Conservation (phyloP, 2,113 vertebrate genomes). For the Coreoperca whiteheadi region DNA sequence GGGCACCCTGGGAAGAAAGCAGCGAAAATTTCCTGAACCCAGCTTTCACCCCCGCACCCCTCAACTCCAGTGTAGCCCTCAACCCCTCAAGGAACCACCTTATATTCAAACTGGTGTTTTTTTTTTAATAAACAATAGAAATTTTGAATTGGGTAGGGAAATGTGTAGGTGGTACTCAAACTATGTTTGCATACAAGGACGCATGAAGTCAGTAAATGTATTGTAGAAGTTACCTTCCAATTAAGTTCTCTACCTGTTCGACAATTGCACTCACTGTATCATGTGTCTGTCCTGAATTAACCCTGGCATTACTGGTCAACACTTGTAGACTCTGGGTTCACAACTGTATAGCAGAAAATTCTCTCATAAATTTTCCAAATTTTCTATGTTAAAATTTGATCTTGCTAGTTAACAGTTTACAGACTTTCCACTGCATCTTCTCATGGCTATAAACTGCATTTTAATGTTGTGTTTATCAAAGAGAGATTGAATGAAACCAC, state of each 20-base stretch:
- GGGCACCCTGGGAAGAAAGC: slow-evolving; percentile 72
- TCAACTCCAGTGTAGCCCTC: slow-evolving; percentile 37
- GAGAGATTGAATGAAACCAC: neutral
- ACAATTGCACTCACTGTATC: neutral
- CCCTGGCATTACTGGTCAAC: neutral
- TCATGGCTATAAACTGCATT: neutral
- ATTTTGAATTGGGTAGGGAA: neutral
- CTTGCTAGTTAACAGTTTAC: slow-evolving; percentile 2
- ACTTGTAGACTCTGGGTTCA: neutral
- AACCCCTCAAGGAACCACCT: slow-evolving; percentile 37
- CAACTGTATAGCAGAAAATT: slow-evolving; percentile 25
- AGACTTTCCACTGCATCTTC: neutral
- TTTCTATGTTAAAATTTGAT: neutral
- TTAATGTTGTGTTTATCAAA: neutral
- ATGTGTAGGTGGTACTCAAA: neutral
- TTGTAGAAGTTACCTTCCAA: neutral
- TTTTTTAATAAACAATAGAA: slow-evolving; percentile 8
- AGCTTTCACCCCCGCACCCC: slow-evolving; percentile 52
- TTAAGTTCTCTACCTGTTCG: neutral
- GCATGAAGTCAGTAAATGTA: neutral
- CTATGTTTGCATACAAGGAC: neutral
- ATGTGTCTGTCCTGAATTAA: slow-evolving; percentile 2
- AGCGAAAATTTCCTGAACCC: slow-evolving; percentile 84
- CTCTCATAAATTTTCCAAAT: slow-evolving; percentile 39
- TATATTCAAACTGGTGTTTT: slow-evolving; percentile 18